Conservation (phyloP, 2,888 invertebrate genomes). For the Pachymerium ferrugineum region DNA sequence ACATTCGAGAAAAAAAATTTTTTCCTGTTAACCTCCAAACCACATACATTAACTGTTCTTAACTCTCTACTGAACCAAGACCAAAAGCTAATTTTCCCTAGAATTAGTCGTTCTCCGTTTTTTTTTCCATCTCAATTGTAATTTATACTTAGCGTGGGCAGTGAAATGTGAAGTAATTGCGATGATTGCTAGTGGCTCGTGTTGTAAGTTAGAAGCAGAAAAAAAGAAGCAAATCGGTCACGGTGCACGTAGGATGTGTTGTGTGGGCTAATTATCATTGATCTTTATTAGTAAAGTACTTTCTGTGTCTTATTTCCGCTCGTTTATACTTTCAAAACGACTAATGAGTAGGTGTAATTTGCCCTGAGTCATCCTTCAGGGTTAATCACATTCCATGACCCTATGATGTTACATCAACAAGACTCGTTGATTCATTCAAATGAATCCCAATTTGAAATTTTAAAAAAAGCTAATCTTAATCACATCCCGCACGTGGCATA, state of each 20-base stretch:
- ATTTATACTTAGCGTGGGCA: too few relatives aligned
- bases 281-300: slow-evolving; percentile 4
- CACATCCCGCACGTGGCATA: background rate
- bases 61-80: too few relatives aligned
- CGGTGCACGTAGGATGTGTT: slow-evolving; percentile 3
- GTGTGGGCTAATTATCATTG: slow-evolving; percentile 8
- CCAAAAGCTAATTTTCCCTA: too few relatives aligned
- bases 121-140: too few relatives aligned
- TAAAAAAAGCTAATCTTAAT: background rate
- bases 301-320: slow-evolving; percentile 8
- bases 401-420: background rate
- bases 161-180: slow-evolving; percentile 8
- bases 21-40: too few relatives aligned
- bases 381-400: background rate
- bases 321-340: background rate
- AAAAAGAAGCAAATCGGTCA: background rate
- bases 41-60: too few relatives aligned
- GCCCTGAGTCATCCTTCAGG: background rate
- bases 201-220: background rate
- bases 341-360: background rate
- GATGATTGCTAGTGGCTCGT: slow-evolving; percentile 8
- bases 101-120: too few relatives aligned
- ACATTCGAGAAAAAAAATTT: too few relatives aligned
- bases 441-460: background rate
- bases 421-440: background rate